Base-by-base conservation (phyloP, 1,140 invertebrate species). In the Muscidifurax raptorellus region DNA sequence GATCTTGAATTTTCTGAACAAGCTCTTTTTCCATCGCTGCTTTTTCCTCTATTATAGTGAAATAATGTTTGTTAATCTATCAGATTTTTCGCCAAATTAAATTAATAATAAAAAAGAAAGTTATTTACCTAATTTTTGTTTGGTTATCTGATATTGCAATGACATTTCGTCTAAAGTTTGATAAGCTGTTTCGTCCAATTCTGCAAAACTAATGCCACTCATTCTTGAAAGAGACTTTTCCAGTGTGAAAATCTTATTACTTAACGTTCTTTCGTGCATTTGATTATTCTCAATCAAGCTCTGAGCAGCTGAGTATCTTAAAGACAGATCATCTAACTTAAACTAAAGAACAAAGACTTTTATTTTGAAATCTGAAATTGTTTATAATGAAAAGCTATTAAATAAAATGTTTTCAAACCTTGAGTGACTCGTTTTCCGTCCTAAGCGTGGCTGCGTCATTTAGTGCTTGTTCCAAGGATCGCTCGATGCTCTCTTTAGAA, bases 401-500 rank as follows among this genome's bases (percentile, higher is more conserved):
- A 78, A 64, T 78, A 64, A 78, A 64, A 9, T 40, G 13, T 32
- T 22, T 67, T 1, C 32, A 2, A 78, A 85, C 84, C 47, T 91
- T 91, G 9, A 92, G 52, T 12, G 74, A 78, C 0, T 92, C 89
- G 18, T 91, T 92, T 44, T 92, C 91, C 7, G 90, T 86, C 30
- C 88, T 91, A n/a, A 92, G 59, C 0, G 52, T 47, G 0, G 89
- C 83, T 4, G 89, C 87, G 28, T 90, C 91, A 3, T 87, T 87
- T 10, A 92, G 40, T 0, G 91, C 91, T 44, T 92, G 88, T 25
- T 92, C 90, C 4, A 92, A 59, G 0, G 91, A 91, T 27, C 89
- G 89, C 75, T 92, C 92, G 5, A 92, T 92, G 22, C 92, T 93
- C 52, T 93, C 92, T 75, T 92, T 93, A 0, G 92, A 92, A 9